Evolutionary conservation across 1,140 invertebrate genomes (phyloP).

Genomic region (Trissolcus basalis): DNA sequence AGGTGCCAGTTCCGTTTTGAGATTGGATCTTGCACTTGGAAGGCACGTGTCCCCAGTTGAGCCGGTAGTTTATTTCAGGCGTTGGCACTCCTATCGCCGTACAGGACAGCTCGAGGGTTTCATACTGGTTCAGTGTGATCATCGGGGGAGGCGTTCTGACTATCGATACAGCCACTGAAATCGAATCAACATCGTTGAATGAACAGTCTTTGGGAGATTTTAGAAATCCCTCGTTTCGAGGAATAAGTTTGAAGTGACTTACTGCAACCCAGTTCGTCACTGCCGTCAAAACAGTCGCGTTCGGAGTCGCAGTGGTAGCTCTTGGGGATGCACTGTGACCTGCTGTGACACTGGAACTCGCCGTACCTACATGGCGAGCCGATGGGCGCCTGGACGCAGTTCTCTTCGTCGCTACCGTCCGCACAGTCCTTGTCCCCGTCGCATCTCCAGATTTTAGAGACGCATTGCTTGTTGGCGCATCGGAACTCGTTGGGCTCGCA

Average conservation of each 20-base stretch:
- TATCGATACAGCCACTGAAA: constrained; percentile 79
- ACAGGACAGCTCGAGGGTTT: constrained; percentile 87
- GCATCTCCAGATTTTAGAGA: constrained; percentile 94
- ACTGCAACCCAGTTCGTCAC: constrained; percentile 95
- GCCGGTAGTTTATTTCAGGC: constrained; percentile 94
- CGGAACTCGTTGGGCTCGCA: constrained; percentile 96
- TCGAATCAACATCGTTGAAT: neutral
- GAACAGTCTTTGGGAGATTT: too few relatives aligned
- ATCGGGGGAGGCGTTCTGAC: constrained; percentile 82
- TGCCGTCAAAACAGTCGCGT: constrained; percentile 90
- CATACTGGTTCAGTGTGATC: constrained; percentile 82
- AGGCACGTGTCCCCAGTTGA: constrained; percentile 98
- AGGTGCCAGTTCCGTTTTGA: constrained; percentile 85
- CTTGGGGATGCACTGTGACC: constrained; percentile 93
- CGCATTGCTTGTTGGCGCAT: constrained; percentile 91
- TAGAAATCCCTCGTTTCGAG: too few relatives aligned
- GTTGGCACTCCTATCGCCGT: constrained; percentile 91
- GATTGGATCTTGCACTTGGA: constrained; percentile 87
- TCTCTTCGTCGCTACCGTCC: constrained; percentile 89
- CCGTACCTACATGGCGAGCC: constrained; percentile 84
- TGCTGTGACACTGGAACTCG: constrained; percentile 88
- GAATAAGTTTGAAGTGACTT: too few relatives aligned
- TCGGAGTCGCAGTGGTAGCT: constrained; percentile 95
- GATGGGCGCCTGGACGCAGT: constrained; percentile 78
- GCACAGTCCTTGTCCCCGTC: constrained; percentile 95